Evolutionary conservation across 2,888 invertebrate species (phyloP).

Genomic region (Desoria tigrina): DNA sequence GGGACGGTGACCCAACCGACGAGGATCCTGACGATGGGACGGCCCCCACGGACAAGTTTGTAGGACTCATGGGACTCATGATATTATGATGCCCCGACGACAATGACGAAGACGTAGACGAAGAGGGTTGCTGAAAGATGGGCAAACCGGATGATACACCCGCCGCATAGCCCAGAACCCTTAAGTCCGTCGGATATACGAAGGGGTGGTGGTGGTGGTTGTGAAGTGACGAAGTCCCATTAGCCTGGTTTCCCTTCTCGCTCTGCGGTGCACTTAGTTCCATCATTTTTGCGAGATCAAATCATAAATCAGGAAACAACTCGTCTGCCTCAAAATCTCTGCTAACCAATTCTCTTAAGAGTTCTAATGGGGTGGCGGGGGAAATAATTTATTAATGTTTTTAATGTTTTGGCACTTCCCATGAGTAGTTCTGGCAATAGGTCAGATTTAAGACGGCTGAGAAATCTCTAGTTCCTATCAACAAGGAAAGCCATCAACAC

Average conservation of each 20-base stretch:
- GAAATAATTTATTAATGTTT: conserved; percentile 19
- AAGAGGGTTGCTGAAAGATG: conserved; percentile 26
- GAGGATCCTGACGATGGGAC: conserved; percentile 15
- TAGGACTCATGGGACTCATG: conserved; percentile 36
- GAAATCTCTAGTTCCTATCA: too few relatives aligned
- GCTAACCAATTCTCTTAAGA: too few relatives aligned
- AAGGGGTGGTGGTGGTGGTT: conserved; percentile 51
- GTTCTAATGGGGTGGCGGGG: not conserved
- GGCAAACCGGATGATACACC: conserved; percentile 29
- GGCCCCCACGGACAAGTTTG: conserved; percentile 34
- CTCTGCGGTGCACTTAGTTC: conserved; percentile 45
- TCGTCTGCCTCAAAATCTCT: too few relatives aligned
- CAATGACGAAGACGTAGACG: conserved; percentile 44
- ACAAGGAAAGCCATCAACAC: too few relatives aligned
- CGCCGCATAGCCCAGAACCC: conserved; percentile 50
- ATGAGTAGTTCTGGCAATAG: conserved; percentile 18
- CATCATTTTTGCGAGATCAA: conserved; percentile 47
- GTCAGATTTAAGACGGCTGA: too few relatives aligned
- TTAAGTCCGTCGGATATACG: conserved; percentile 51
- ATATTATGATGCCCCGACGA: conserved; percentile 38
- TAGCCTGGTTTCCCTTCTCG: conserved; percentile 43
- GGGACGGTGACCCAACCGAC: conserved; percentile 29
- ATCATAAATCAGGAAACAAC: conserved; percentile 16
- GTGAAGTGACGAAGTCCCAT: conserved; percentile 42
- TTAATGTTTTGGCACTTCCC: conserved; percentile 19